These are phyloP conservation scores for Garra rufa DNA, from an alignment of 2,113 vertebrate genomes.

Conservation along the genomic window DNA sequence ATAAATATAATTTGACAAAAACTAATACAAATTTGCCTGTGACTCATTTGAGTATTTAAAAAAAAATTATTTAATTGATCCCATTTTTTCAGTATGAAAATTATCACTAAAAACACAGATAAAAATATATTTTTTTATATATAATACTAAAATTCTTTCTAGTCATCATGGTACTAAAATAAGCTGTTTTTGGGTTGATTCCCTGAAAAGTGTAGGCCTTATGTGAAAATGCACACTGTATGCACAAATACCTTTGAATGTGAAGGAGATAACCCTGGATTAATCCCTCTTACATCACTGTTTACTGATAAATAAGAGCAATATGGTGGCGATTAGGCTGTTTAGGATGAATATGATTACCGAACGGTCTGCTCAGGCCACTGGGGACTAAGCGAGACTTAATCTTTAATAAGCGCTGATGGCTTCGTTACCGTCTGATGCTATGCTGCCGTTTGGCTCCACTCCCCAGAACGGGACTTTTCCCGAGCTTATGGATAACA, in stretches of 20 bases:
- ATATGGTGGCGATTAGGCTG: constrained; percentile 76
- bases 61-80: no score
- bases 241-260: not conserved
- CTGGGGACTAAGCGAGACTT: constrained; percentile 73
- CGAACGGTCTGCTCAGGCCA: constrained; percentile 67
- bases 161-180: not conserved
- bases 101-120: not conserved
- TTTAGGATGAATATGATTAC: constrained; percentile 76
- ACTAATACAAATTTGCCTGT: not conserved
- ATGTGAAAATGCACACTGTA: not conserved
- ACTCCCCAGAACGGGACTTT: constrained; percentile 55
- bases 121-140: not conserved
- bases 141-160: not conserved
- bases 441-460: constrained; percentile 53
- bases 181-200: not conserved
- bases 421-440: constrained; percentile 57
- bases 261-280: constrained; percentile 40
- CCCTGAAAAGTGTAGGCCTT: not conserved
- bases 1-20: not conserved
- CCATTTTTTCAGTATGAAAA: no score
- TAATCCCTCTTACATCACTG: constrained; percentile 71
- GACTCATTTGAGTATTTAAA: not conserved
- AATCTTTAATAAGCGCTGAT: constrained; percentile 79
- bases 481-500: constrained; percentile 67
- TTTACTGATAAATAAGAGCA: constrained; percentile 77